Evolutionary conservation across 23 tunicate genomes (phyloP), one percentile per base, ranked within the genome.

Genomic region (Halocynthia roretzi): DNA sequence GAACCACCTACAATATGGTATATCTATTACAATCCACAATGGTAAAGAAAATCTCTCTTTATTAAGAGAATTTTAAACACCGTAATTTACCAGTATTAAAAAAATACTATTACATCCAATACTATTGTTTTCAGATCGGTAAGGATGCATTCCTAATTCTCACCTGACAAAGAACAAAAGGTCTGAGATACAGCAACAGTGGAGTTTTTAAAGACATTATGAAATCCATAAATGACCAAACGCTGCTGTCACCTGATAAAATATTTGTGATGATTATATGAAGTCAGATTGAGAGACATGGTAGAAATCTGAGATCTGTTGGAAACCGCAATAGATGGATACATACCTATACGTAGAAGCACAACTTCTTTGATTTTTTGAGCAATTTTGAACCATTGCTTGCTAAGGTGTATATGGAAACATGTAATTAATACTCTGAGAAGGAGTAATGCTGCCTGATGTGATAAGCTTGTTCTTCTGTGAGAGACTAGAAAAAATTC

Each of bases 141-240:
- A 31, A 31, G 1, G 44, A 0, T 31, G 4, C 44, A 31, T 31
- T 31, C 44, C 44, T 31, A 31, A 2, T 67, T n/a, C 9, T 70
- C 70, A 90, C 96, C 89, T 90, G 80, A 12, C 68, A 68, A 9
- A 63, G 71, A 18, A 85, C 86, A 52, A 81, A 91, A 8, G 97
- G 74, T 76, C 71, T 85, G 10, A 91, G 78, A 52, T 71, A 69
- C 11, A 80, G 56, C 51, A 85, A 23, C 72, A 91, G 57, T 6
- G 97, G 97, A 12, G 97, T 91, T 49, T 85, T 85, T 71, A 80
- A 74, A 31, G 64, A 62, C 84, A 91, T 71, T 50, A 85, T 53
- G 54, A 85, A 91, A 10, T 54, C 54, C 54, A 91, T 56, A 15
- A 91, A 81, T 12, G 64, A 49, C 83, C 90, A 81, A 9, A 77